A percentile compares a stretch with the other conserved stretches of the same genome.
These are phyloP conservation scores for Chironex yamaguchii DNA, from an alignment of 30 jellyfish, hydroid and myxozoan species.

Conservation along the genomic window DNA sequence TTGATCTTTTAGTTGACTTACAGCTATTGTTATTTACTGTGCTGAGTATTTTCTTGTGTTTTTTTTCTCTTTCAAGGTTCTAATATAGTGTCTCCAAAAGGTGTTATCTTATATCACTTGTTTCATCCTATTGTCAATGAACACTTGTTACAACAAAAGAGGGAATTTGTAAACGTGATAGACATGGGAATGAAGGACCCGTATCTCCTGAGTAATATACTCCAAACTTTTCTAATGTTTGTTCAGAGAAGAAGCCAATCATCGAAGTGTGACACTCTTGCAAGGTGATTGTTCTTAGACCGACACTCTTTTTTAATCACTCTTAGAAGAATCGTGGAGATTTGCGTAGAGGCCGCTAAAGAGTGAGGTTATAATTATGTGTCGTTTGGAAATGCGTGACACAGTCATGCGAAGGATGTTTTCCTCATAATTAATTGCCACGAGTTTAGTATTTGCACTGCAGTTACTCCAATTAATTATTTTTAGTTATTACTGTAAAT, in stretches of 20 bases:
- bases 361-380: no score
- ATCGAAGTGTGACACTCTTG: neutral
- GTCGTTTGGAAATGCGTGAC: no score
- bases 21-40: no score
- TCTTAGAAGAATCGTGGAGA: no score
- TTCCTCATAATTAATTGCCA: no score
- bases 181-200: neutral
- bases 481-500: no score
- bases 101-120: slow-evolving; percentile 57
- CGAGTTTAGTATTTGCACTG: no score
- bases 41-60: no score
- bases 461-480: no score
- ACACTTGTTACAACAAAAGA: slow-evolving; percentile 5
- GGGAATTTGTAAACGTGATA: neutral
- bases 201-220: neutral
- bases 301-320: no score
- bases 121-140: slow-evolving; percentile 60
- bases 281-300: neutral
- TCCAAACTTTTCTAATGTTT: neutral
- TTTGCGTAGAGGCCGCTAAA: no score
- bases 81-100: slow-evolving; percentile 36
- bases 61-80: neutral
- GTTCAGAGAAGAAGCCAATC: neutral
- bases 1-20: slow-evolving; percentile 35
- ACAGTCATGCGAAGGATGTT: no score